These are phyloP conservation scores for Mellilla xanthometata DNA, from an alignment of 2,888 invertebrate species.

Conservation along the genomic window DNA sequence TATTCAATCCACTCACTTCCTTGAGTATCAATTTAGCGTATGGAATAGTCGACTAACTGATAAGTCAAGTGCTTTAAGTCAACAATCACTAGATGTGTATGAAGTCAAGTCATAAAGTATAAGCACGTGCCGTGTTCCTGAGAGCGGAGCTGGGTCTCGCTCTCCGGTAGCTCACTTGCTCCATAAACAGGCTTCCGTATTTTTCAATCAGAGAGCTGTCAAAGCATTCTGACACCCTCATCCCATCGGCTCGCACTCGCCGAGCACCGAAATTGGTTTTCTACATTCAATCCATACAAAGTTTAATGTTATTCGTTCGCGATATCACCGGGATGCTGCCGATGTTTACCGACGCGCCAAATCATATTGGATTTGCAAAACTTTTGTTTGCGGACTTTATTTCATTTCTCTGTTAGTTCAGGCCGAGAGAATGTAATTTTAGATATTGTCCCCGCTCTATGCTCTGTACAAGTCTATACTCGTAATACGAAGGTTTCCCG, in stretches of 20 bases:
- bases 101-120: neutral
- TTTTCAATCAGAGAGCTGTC: constrained; percentile 86
- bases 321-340: constrained; percentile 82
- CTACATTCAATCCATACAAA: constrained; percentile 84
- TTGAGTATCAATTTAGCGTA: neutral
- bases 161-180: constrained; percentile 66
- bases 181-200: constrained; percentile 83
- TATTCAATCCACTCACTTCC: constrained; percentile 12
- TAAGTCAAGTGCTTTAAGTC: neutral
- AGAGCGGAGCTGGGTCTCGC: constrained; percentile 34
- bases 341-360: constrained; percentile 82
- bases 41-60: neutral
- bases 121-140: constrained; percentile 7
- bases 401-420: constrained; percentile 80
- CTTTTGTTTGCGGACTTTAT: constrained; percentile 82
- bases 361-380: constrained; percentile 83
- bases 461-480: constrained; percentile 52
- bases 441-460: constrained; percentile 58
- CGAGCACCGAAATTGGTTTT: constrained; percentile 83
- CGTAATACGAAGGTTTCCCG: constrained; percentile 4
- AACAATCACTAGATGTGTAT: neutral
- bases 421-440: constrained; percentile 76
- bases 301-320: constrained; percentile 83
- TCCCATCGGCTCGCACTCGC: constrained; percentile 82
- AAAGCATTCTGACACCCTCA: constrained; percentile 84